phyloP scores from a whole-genome alignment of 2,113 vertebrate genomes.

The Anoura caudifer region DNA sequence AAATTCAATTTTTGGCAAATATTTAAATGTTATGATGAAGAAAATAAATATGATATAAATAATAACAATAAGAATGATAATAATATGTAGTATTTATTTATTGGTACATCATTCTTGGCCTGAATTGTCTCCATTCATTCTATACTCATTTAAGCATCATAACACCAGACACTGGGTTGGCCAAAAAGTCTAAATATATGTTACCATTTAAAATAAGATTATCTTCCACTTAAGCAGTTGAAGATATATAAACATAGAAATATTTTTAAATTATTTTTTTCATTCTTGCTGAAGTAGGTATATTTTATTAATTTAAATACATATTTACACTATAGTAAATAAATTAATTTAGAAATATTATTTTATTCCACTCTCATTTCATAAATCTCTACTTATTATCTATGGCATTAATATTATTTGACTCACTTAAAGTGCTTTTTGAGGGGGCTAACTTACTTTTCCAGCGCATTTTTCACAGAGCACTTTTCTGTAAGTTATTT shows the following conservation, averaged over 20 bases:
- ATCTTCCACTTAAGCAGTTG: not conserved
- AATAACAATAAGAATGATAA: not conserved
- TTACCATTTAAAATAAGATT: constrained; percentile 8
- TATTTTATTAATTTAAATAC: not conserved
- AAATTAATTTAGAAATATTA: not conserved
- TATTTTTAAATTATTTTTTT: not conserved
- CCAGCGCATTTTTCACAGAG: not conserved
- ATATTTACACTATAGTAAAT: not conserved
- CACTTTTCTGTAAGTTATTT: not conserved
- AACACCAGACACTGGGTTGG: not conserved
- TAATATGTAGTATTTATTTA: not conserved
- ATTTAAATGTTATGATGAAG: not conserved
- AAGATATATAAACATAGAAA: not conserved
- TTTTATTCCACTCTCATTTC: not conserved
- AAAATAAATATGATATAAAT: not conserved
- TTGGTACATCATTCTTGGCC: not conserved
- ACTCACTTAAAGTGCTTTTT: not conserved
- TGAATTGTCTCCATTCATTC: not conserved
- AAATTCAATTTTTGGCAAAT: not conserved
- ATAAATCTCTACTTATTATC: not conserved
- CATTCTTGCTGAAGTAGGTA: not conserved
- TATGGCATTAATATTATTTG: not conserved
- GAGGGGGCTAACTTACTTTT: constrained; percentile 12
- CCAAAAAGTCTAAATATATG: not conserved
- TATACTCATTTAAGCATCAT: not conserved